phyloP scores from a whole-genome alignment of 2,888 invertebrate species.

The Chouioia cunea region DNA sequence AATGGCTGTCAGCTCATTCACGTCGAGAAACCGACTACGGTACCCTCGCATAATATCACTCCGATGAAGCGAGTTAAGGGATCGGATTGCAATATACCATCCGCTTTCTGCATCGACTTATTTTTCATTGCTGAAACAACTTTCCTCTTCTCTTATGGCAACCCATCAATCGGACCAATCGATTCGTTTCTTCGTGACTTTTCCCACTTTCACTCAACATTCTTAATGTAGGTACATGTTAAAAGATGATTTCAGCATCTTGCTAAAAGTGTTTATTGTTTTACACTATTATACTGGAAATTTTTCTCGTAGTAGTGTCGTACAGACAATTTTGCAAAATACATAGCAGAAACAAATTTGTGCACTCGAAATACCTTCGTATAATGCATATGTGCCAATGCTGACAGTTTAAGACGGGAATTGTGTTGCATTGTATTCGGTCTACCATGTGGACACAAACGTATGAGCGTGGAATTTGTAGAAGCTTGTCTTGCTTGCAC shows the following conservation, averaged over 20 bases:
- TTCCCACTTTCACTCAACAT: conserved; percentile 8
- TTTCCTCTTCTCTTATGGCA: too few species aligned
- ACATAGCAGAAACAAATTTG: too few species aligned
- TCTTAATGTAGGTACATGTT: not conserved
- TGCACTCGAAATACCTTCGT: too few species aligned
- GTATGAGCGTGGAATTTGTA: conserved; percentile 29
- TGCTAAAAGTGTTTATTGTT: conserved; percentile 4
- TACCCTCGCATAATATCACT: conserved; percentile 51
- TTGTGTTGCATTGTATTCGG: conserved; percentile 32
- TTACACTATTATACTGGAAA: conserved; percentile 12
- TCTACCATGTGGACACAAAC: not conserved
- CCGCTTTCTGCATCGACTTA: conserved; percentile 62
- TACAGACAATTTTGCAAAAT: too few species aligned
- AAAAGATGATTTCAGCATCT: not conserved
- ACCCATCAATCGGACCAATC: conserved; percentile 11
- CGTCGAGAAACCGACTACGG: conserved; percentile 59
- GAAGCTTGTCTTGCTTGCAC: conserved; percentile 37
- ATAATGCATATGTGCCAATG: not conserved
- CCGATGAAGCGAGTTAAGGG: conserved; percentile 51
- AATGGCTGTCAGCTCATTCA: conserved; percentile 62
- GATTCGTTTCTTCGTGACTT: conserved; percentile 8
- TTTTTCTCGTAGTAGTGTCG: conserved; percentile 18
- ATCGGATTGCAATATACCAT: conserved; percentile 64
- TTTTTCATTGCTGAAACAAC: too few species aligned
- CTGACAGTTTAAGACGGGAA: not conserved